Evolutionary conservation across 1,140 invertebrate genomes (phyloP), one percentile per base, ranked within the genome.

Genomic region (Popillia japonica): DNA sequence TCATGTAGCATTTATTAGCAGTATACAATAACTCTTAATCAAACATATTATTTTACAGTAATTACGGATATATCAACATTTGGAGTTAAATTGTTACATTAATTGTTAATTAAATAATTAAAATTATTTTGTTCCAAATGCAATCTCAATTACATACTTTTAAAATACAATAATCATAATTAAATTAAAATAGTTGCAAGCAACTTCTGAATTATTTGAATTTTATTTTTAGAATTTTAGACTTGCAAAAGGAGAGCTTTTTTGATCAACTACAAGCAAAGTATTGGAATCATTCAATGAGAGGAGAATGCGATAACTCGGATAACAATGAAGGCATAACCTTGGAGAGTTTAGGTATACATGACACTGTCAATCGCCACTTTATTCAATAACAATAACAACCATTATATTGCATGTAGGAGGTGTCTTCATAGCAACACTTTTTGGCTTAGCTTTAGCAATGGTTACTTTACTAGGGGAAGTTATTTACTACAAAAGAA

Each of bases 281-380:
- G 87, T 96, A 95, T 84, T 96, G 95, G 96, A 96, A 96, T 83
- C 87, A 91, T 77, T 91, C 94, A 0, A 85, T 90, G 0, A 90
- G 91, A 79, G 90, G 90, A 0, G 86, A 89, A 8, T 96, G 95
- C 84, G 89, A 92, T 0, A 90, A 92, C 80, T 90, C 90, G 2
- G 94, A 95, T 76, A 94, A 96, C 79, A 94, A 92, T 75, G 95
- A 96, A 86, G 95, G 95, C 42, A 96, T 97, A 27, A 96, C 95
- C 0, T 85, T 97, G 3, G 94, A 96, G 81, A 96, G 94, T 88
- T 91, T 97, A 81, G 95, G 93, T 94, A 87, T 83, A 83, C 83
- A 68, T 68, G 10, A 11, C 11, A 61, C 20, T 17, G 8, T 22
- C 11, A 74, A 76, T 14, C 14, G 9, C 2, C n/a, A 7, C 48